A percentile compares a stretch with the other conserved stretches of the same genome.
phyloP scores from a whole-genome alignment of 2,797 vertebrate genomes.

The Chrysocyon brachyurus region DNA sequence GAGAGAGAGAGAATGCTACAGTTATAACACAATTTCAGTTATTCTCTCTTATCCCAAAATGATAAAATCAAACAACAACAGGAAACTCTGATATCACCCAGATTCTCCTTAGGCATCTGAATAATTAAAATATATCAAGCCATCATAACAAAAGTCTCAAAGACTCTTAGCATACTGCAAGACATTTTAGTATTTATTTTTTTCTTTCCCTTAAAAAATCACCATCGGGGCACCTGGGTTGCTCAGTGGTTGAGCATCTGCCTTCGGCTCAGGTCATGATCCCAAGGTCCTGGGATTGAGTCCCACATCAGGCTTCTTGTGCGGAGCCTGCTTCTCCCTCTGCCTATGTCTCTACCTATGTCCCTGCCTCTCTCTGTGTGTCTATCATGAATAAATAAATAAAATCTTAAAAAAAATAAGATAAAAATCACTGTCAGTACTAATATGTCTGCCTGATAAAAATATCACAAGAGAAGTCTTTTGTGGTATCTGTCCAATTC shows the following conservation, averaged over 20 bases:
- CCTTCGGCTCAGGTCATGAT: too few species aligned
- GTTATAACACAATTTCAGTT: background rate
- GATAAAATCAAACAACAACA: background rate
- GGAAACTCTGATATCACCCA: background rate
- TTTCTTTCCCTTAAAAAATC: background rate
- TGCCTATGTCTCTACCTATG: too few species aligned
- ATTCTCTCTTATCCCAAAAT: conserved; percentile 12
- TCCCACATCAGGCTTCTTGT: too few species aligned
- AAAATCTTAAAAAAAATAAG: too few species aligned
- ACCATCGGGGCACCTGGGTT: too few species aligned
- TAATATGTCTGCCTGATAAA: background rate
- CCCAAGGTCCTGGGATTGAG: too few species aligned
- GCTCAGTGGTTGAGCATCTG: too few species aligned
- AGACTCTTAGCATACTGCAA: background rate
- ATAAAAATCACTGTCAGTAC: background rate
- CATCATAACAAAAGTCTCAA: background rate
- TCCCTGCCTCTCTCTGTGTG: too few species aligned
- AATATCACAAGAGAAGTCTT: background rate
- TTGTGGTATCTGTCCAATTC: background rate
- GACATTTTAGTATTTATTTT: conserved; percentile 15
- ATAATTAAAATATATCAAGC: conserved; percentile 1
- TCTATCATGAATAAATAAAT: too few species aligned
- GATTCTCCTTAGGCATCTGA: background rate
- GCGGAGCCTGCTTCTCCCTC: too few species aligned
- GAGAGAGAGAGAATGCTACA: background rate